Evolutionary conservation across 1,140 invertebrate species (phyloP).

Genomic region (Neodiprion lecontei): DNA sequence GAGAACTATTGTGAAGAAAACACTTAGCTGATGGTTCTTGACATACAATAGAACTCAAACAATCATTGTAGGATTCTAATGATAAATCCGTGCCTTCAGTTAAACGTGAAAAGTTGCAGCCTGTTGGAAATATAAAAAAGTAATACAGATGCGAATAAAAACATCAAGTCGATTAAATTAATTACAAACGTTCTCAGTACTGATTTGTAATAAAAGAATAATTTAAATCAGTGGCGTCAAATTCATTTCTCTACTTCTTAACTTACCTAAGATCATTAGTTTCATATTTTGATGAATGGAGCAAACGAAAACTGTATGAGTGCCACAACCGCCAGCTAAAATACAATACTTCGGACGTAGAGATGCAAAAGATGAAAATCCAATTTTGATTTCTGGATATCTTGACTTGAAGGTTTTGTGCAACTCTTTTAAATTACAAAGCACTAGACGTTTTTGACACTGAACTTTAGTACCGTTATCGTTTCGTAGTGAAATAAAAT

Average conservation of each 20-base stretch:
- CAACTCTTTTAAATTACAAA: slow-evolving; percentile 22
- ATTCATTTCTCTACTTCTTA: too few relatives aligned
- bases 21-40: slow-evolving; percentile 11
- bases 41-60: slow-evolving; percentile 17
- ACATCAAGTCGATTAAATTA: too few relatives aligned
- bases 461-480: slow-evolving; percentile 23
- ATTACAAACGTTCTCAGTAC: too few relatives aligned
- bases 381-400: slow-evolving; percentile 31
- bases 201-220: too few relatives aligned
- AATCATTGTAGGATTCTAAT: slow-evolving; percentile 21
- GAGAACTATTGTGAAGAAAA: slow-evolving; percentile 20
- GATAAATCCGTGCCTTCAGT: background rate
- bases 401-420: slow-evolving; percentile 11
- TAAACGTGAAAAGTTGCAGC: slow-evolving; percentile 10
- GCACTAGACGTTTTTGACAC: slow-evolving; percentile 29
- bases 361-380: slow-evolving; percentile 32
- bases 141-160: background rate
- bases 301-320: slow-evolving; percentile 36
- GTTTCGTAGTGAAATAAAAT: slow-evolving; percentile 27
- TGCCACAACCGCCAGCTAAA: slow-evolving; percentile 30
- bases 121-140: slow-evolving; percentile 11
- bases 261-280: slow-evolving; percentile 30
- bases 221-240: too few relatives aligned
- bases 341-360: slow-evolving; percentile 35
- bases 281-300: slow-evolving; percentile 36